phyloP scores from a whole-genome alignment of 2,888 invertebrate species.

The Macropis europaea region DNA sequence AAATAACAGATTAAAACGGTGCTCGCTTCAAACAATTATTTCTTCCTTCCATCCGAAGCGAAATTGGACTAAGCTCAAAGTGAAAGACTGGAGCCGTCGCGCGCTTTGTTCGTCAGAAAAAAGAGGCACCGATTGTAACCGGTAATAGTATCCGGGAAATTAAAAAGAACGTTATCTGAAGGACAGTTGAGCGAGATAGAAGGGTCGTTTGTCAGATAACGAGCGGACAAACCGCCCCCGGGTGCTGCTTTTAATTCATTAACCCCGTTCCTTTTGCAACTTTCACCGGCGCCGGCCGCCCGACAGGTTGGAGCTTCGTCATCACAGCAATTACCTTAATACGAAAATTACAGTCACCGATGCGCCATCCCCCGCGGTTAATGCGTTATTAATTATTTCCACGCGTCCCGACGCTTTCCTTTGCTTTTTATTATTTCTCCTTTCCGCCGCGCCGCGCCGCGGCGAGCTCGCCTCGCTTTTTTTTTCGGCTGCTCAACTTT shows the following conservation, averaged over 20 bases:
- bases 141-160: background rate
- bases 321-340: constrained; percentile 23
- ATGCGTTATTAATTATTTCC: constrained; percentile 9
- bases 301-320: constrained; percentile 11
- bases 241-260: constrained; percentile 39
- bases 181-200: constrained; percentile 1
- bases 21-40: too few species aligned
- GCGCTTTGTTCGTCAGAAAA: background rate
- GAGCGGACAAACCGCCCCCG: constrained; percentile 9
- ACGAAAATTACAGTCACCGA: constrained; percentile 24
- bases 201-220: constrained; percentile 23
- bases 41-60: too few species aligned
- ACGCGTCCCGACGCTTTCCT: background rate
- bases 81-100: too few species aligned
- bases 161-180: background rate
- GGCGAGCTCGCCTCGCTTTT: too few species aligned
- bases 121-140: background rate
- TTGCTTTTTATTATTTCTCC: background rate
- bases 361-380: background rate
- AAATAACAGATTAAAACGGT: too few species aligned
- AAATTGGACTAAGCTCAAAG: too few species aligned
- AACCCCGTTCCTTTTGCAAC: constrained; percentile 28
- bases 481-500: too few species aligned
- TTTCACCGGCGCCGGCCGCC: constrained; percentile 4
- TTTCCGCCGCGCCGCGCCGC: background rate